Conservation (phyloP, 2,113 vertebrate genomes). For the Typhlomys cinereus region DNA sequence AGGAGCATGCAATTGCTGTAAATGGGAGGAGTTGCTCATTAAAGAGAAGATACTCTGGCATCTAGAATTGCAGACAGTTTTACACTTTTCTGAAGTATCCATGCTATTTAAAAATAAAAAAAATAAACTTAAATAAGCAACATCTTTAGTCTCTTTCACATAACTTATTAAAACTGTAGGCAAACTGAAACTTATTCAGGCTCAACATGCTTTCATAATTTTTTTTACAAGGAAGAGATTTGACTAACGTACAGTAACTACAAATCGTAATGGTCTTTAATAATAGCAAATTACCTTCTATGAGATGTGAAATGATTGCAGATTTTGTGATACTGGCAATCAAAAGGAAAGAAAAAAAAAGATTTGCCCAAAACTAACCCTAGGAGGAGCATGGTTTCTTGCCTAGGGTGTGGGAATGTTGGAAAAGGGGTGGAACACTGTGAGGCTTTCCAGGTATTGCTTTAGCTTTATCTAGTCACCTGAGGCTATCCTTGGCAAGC, state of each 20-base stretch:
- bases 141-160: neutral
- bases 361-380: constrained; percentile 64
- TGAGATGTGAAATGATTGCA: neutral
- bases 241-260: neutral
- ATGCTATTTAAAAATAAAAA: constrained; percentile 57
- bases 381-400: constrained; percentile 62
- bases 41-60: constrained; percentile 59
- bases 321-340: neutral
- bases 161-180: constrained; percentile 26
- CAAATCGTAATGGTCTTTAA: neutral
- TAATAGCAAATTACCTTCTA: neutral
- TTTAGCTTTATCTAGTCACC: constrained; percentile 71
- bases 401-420: constrained; percentile 62
- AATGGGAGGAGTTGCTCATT: constrained; percentile 61
- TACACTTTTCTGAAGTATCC: neutral
- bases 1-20: constrained; percentile 68
- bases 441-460: constrained; percentile 10
- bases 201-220: neutral
- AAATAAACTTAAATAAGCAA: constrained; percentile 21
- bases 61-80: constrained; percentile 38
- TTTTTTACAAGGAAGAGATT: neutral
- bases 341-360: neutral
- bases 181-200: neutral
- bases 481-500: constrained; percentile 33
- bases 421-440: constrained; percentile 58